Conservation (phyloP, 1,140 invertebrate species). For the Muscidifurax raptorellus region DNA sequence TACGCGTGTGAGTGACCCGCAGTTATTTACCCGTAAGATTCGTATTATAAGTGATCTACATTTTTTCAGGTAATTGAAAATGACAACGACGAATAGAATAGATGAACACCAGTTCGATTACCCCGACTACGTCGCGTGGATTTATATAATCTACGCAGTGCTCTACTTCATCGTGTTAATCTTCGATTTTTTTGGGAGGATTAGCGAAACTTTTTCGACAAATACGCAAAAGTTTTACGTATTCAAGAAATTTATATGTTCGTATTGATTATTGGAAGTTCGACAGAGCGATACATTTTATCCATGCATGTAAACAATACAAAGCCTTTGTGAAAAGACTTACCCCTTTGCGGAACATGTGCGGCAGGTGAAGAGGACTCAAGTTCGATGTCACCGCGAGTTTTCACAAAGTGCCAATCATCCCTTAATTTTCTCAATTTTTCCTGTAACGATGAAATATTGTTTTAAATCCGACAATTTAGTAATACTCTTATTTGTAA, state of each 20-base stretch:
- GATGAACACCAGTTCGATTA: slow-evolving; percentile 12
- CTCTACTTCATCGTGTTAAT: slow-evolving; percentile 58
- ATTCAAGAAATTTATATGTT: background rate
- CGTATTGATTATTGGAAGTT: background rate
- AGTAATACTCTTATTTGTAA: background rate
- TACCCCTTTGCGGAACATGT: slow-evolving; percentile 60
- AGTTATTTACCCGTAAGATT: too few relatives aligned
- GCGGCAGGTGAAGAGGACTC: slow-evolving; percentile 50
- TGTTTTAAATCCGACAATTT: background rate
- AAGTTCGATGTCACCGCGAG: slow-evolving; percentile 65
- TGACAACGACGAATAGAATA: background rate
- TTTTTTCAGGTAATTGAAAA: background rate
- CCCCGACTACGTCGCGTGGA: slow-evolving; percentile 54
- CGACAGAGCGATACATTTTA: background rate
- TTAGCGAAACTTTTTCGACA: slow-evolving; percentile 25
- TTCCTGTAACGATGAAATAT: slow-evolving; percentile 65
- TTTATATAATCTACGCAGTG: slow-evolving; percentile 58
- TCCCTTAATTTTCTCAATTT: slow-evolving; percentile 78
- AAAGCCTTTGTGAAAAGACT: slow-evolving; percentile 39
- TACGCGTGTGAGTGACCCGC: background rate
- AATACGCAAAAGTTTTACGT: background rate
- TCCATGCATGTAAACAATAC: background rate
- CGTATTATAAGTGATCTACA: too few relatives aligned
- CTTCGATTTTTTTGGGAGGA: slow-evolving; percentile 63
- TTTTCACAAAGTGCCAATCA: slow-evolving; percentile 79